These are phyloP conservation scores for Drosophila siamana DNA, from an alignment of 2,888 invertebrate species.

Conservation along the genomic window DNA sequence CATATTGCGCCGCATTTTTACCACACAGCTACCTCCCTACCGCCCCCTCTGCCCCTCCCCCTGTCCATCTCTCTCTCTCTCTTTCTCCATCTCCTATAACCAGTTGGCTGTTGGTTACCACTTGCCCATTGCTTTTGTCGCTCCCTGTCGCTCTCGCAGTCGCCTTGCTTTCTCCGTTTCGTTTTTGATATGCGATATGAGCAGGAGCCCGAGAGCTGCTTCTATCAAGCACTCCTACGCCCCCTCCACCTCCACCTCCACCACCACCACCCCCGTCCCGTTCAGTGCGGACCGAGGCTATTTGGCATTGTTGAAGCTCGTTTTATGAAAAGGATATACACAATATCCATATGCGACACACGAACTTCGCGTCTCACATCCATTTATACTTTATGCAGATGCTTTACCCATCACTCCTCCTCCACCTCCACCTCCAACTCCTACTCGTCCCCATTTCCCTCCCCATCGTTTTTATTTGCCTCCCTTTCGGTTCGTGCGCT, in stretches of 20 bases:
- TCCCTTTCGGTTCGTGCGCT: not conserved
- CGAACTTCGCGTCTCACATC: conserved; percentile 50
- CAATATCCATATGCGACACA: conserved; percentile 67
- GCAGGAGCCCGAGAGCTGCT: conserved; percentile 34
- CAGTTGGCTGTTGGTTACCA: conserved; percentile 72
- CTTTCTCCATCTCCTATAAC: conserved; percentile 33
- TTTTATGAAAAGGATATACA: conserved; percentile 68
- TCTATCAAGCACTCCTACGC: conserved; percentile 30
- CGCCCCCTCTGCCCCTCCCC: not conserved
- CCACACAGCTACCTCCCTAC: conserved; percentile 42
- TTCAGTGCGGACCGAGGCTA: conserved; percentile 50
- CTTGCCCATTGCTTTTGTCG: conserved; percentile 52
- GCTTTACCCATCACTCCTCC: conserved; percentile 12
- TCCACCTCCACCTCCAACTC: not conserved
- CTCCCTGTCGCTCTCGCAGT: not conserved
- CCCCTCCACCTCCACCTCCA: not conserved
- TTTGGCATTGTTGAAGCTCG: conserved; percentile 62
- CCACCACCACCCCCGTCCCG: not conserved
- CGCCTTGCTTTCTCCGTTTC: conserved; percentile 13
- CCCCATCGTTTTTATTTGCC: no score
- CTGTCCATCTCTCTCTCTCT: not conserved
- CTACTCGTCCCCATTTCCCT: no score
- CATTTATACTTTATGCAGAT: conserved; percentile 56
- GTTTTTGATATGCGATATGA: conserved; percentile 56
- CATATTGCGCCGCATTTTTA: conserved; percentile 78